Base-by-base conservation (phyloP, 2,113 vertebrate species). In the Pheucticus melanocephalus region DNA sequence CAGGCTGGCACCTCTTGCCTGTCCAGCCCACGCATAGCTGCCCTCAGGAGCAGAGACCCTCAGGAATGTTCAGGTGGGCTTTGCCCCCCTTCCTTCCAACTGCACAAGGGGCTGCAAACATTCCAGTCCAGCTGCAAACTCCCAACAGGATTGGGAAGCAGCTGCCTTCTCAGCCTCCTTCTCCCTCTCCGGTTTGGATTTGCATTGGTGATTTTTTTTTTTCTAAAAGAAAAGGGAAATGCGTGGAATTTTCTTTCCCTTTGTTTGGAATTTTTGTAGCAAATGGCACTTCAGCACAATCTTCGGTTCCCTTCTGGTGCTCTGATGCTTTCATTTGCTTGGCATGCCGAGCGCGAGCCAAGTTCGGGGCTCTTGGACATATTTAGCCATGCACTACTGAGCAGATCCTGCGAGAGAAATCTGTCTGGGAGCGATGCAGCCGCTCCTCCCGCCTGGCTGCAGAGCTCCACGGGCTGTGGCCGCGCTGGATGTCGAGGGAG, bases 331-430 rank as follows among this genome's bases (percentile, higher is more conserved):
- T 97, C 94, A 96, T 47, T 83, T 83, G 92, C 93, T 94, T 83
- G 96, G 96, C 87, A 92, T 82, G 90, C 89, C 10, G 39, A 79
- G 76, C 1, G 10, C 57, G 64, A 86, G 95, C 94, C 93, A 95
- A 94, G 88, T 94, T 94, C 3, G 27, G 88, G 86, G 93, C 95
- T 96, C 86, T 87, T 96, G 88, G 93, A 94, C 94, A 91, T 97
- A 96, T 96, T 97, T 94, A 96, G 90, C 59, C 75, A 97, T 86
- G 90, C 92, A 30, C 95, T 80, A 73, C 79, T 86, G 22, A 92
- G 66, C 93, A 94, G 94, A 88, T 42, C 85, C 90, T 30, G 85
- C 59, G 17, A 28, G 66, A 83, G 94, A 95, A 94, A 85, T 59
- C 15, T 84, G 70, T 92, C 84, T 94, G 0, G 11, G 7, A 86